phyloP scores from a whole-genome alignment of 2,113 vertebrate genomes.

The Platichthys stellatus region DNA sequence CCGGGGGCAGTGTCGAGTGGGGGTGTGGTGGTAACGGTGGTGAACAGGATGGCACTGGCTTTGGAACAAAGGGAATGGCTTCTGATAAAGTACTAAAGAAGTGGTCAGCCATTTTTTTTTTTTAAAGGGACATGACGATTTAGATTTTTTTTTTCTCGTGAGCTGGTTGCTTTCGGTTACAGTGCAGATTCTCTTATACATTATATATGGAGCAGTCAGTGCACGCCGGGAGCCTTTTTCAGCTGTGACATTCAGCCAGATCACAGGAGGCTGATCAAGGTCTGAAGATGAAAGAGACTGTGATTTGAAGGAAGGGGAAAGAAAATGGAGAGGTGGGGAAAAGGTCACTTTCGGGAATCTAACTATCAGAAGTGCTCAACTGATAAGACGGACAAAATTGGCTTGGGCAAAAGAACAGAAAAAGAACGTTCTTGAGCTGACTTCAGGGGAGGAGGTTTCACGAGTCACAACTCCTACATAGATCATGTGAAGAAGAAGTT shows the following conservation, averaged over 20 bases:
- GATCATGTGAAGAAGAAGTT: background rate
- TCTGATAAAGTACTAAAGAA: conserved; percentile 22
- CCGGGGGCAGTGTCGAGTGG: conserved; percentile 29
- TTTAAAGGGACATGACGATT: background rate
- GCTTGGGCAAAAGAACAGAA: background rate
- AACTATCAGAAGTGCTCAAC: conserved; percentile 6
- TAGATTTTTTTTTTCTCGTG: background rate
- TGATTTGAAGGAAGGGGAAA: conserved; percentile 22
- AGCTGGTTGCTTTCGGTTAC: background rate
- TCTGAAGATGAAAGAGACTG: conserved; percentile 45
- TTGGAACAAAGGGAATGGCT: conserved; percentile 60
- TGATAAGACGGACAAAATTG: conserved; percentile 2
- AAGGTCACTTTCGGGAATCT: conserved; percentile 23
- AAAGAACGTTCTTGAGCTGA: background rate
- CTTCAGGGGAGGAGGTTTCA: conserved; percentile 6
- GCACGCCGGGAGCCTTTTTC: conserved; percentile 32
- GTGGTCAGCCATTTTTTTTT: background rate
- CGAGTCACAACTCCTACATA: background rate
- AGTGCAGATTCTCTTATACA: conserved; percentile 20
- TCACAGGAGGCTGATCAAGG: conserved; percentile 42
- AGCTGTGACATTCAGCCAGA: conserved; percentile 53
- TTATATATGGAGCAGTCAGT: conserved; percentile 6
- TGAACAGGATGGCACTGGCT: conserved; percentile 27
- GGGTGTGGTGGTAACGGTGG: conserved; percentile 29
- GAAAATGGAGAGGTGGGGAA: conserved; percentile 14